Conservation (phyloP, 2,113 vertebrate genomes). For the Chascanopsetta lugubris region DNA sequence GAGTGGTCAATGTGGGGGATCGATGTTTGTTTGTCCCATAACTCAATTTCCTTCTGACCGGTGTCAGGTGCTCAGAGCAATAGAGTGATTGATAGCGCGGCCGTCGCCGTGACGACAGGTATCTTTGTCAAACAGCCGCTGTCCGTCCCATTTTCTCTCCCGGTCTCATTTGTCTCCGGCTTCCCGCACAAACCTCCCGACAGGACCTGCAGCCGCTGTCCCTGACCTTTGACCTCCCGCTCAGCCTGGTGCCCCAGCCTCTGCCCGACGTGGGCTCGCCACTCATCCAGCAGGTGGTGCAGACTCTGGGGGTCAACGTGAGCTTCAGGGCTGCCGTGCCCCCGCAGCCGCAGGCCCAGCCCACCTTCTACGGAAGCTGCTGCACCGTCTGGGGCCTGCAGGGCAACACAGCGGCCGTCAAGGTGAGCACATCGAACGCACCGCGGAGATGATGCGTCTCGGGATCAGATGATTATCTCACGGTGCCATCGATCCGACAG, state of each 20-base stretch:
- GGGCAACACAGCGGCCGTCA: slow-evolving; percentile 74
- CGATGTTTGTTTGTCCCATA: slow-evolving; percentile 49
- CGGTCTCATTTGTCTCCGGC: slow-evolving; percentile 7
- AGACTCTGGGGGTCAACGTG: slow-evolving; percentile 79
- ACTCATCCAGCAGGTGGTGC: slow-evolving; percentile 81
- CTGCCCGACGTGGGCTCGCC: slow-evolving; percentile 79
- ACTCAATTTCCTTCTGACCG: slow-evolving; percentile 25
- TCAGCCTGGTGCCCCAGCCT: slow-evolving; percentile 73
- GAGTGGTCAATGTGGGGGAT: slow-evolving; percentile 51
- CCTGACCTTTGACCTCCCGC: slow-evolving; percentile 82
- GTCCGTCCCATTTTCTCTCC: slow-evolving; percentile 3
- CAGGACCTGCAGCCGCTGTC: slow-evolving; percentile 83
- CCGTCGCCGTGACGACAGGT: slow-evolving; percentile 23
- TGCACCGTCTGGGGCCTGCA: slow-evolving; percentile 82
- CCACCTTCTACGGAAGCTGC: slow-evolving; percentile 76
- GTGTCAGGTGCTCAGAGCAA: slow-evolving; percentile 45
- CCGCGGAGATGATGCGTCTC: not conserved
- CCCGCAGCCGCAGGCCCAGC: slow-evolving; percentile 74
- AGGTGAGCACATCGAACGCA: slow-evolving; percentile 61
- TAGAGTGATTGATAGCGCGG: slow-evolving; percentile 46
- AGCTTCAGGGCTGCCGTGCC: slow-evolving; percentile 78
- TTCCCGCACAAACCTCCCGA: not conserved
- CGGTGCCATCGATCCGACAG: slow-evolving; percentile 52
- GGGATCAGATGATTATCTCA: not conserved
- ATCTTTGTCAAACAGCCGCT: slow-evolving; percentile 44